These are phyloP conservation scores for Heliconius charithonia DNA, from an alignment of 2,888 invertebrate species.

Conservation along the genomic window DNA sequence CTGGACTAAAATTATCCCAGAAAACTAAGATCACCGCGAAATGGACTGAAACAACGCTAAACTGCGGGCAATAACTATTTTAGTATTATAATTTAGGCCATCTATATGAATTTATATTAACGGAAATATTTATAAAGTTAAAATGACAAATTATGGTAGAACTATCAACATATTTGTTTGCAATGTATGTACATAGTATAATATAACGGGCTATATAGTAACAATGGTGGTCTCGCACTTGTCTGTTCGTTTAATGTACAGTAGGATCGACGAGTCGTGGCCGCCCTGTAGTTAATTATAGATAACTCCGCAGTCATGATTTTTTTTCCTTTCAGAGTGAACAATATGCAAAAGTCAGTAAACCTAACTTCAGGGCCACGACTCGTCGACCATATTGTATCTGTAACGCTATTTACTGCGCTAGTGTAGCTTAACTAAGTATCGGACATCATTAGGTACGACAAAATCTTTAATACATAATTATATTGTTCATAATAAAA, in stretches of 20 bases:
- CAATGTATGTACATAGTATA: constrained; percentile 81
- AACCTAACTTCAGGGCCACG: neutral
- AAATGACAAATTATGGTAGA: constrained; percentile 79
- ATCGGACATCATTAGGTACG: constrained; percentile 43
- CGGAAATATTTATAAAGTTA: constrained; percentile 72
- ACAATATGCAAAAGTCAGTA: neutral
- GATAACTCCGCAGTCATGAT: neutral
- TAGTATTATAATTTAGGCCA: constrained; percentile 68
- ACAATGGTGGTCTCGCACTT: constrained; percentile 78
- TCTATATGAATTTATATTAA: constrained; percentile 75
- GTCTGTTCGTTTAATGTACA: constrained; percentile 49
- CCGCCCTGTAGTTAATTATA: too few species aligned
- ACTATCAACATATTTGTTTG: constrained; percentile 74
- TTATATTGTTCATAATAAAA: constrained; percentile 13
- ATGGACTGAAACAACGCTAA: constrained; percentile 22
- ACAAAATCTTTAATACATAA: constrained; percentile 11
- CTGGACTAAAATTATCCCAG: constrained; percentile 23
- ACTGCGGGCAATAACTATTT: constrained; percentile 34
- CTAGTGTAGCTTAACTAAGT: constrained; percentile 61
- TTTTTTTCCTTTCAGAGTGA: neutral
- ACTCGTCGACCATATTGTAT: neutral
- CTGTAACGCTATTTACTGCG: constrained; percentile 58
- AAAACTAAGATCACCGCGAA: constrained; percentile 14
- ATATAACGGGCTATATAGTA: constrained; percentile 60
- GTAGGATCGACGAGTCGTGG: neutral